Percentiles rank a stretch among this genome's conserved stretches.
Evolutionary conservation across 2,888 invertebrate genomes (phyloP).

Genomic region (Troides aeacus): DNA sequence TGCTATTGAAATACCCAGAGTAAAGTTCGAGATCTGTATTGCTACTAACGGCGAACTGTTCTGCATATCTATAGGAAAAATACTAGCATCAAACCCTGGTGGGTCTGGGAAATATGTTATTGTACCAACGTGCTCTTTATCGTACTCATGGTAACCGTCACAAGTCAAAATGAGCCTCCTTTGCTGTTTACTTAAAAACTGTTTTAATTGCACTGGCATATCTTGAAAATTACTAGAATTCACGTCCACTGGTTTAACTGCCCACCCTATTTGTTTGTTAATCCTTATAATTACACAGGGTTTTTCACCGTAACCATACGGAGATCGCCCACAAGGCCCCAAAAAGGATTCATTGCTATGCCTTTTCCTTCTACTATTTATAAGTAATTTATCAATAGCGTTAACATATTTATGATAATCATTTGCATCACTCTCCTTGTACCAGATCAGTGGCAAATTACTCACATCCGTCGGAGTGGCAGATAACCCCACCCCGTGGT

Average conservation of each 20-base stretch:
- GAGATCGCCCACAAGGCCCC: slow-evolving; percentile 60
- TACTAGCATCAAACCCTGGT: slow-evolving; percentile 59
- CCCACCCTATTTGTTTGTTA: slow-evolving; percentile 61
- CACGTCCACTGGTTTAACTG: slow-evolving; percentile 50
- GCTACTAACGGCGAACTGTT: slow-evolving; percentile 55
- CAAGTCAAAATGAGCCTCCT: slow-evolving; percentile 62
- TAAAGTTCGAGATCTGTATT: slow-evolving; percentile 61
- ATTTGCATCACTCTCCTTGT: slow-evolving; percentile 45
- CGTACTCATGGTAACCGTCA: slow-evolving; percentile 57
- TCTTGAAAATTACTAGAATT: slow-evolving; percentile 42
- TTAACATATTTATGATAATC: slow-evolving; percentile 58
- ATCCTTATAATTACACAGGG: slow-evolving; percentile 67
- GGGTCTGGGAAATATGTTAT: slow-evolving; percentile 66
- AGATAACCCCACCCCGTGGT: slow-evolving; percentile 58
- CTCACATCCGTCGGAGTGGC: slow-evolving; percentile 56
- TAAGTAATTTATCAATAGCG: slow-evolving; percentile 52
- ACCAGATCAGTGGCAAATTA: slow-evolving; percentile 59
- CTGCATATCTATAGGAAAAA: slow-evolving; percentile 50
- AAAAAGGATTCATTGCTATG: slow-evolving; percentile 39
- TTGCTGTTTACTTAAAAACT: slow-evolving; percentile 50
- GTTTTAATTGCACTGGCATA: slow-evolving; percentile 50
- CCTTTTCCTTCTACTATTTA: slow-evolving; percentile 43
- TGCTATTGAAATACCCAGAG: slow-evolving; percentile 58
- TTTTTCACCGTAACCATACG: slow-evolving; percentile 62
- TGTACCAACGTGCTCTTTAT: slow-evolving; percentile 61